Evolutionary conservation across 2,113 vertebrate species (phyloP).

Genomic region (Dendropsophus ebraccatus): DNA sequence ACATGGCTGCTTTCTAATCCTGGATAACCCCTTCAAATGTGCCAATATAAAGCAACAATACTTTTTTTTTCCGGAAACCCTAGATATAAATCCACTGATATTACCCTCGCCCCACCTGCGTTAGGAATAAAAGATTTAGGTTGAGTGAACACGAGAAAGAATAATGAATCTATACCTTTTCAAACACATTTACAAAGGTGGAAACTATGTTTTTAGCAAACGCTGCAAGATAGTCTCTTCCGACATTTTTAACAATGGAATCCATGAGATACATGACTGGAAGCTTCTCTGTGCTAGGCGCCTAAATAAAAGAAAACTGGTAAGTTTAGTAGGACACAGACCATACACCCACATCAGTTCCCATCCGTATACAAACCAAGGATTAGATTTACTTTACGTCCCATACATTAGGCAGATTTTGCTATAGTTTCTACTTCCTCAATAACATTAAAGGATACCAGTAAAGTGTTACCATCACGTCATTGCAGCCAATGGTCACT

Average conservation of each 20-base stretch:
- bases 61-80: too few relatives aligned
- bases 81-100: too few relatives aligned
- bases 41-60: too few relatives aligned
- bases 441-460: neutral
- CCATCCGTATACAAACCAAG: conserved; percentile 53
- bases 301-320: conserved; percentile 99
- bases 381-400: neutral
- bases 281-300: conserved; percentile 93
- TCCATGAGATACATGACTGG: conserved; percentile 99
- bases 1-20: too few relatives aligned
- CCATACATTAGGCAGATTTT: neutral
- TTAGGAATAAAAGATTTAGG: neutral
- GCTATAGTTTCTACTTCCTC: neutral
- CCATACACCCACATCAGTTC: conserved; percentile 29
- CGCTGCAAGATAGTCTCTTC: conserved; percentile 97
- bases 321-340: conserved; percentile 92
- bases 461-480: conserved; percentile 39
- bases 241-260: conserved; percentile 99
- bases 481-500: conserved; percentile 18
- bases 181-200: conserved; percentile 99
- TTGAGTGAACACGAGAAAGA: conserved; percentile 12
- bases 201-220: conserved; percentile 99
- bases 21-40: too few relatives aligned
- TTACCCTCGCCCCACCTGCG: neutral
- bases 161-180: conserved; percentile 90